Evolutionary conservation across 1,140 invertebrate species (phyloP), one percentile per base, ranked within the genome.

Genomic region (Pachypeltis micranthus): DNA sequence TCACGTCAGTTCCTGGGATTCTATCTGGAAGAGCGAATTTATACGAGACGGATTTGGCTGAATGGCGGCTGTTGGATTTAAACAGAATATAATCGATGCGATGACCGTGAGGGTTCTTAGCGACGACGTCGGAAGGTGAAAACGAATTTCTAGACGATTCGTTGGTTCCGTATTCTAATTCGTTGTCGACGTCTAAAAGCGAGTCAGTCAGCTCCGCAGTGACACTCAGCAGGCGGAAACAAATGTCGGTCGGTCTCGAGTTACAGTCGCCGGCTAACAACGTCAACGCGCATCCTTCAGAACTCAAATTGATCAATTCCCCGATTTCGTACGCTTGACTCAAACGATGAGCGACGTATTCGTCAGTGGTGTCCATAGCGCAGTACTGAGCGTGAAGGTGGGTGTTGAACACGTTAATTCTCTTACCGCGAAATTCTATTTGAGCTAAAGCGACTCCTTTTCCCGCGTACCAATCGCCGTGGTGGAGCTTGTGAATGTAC

Each of bases 301-400:
- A 84, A 0, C 93, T 96, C 64, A 90, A 78, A 66, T 85, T 84
- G 34, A 98, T 86, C 74, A 98, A 93, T 77, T 97, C 91, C 61
- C 91, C 90, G 59, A 91, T 89, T 71, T 96, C 92, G 75, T 93
- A 94, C 16, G 91, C 89, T 80, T 98, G 95, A 25, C 92, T 78
- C 2, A 95, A 79, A 70, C 95, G 78, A 74, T 97, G 94, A 44
- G 90, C 86, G 66, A 85, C 77, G 73, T 97, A 98, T 69, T 94
- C 89, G 74, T 97, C 93, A 71, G 83, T 82, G 65, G 83, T 79
- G 71, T 84, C 82, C n/a, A n/a, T n/a, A n/a, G n/a, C n/a, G 74
- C 89, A 82, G 70, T 98, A 98, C 75, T 96, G 92, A n/a, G 94
- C 94, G 79, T 98, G 94, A 28, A 97, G 77, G 90, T 98, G 94